phyloP scores from a whole-genome alignment of 2,888 invertebrate species.

The Cataglyphis altisquamis region DNA sequence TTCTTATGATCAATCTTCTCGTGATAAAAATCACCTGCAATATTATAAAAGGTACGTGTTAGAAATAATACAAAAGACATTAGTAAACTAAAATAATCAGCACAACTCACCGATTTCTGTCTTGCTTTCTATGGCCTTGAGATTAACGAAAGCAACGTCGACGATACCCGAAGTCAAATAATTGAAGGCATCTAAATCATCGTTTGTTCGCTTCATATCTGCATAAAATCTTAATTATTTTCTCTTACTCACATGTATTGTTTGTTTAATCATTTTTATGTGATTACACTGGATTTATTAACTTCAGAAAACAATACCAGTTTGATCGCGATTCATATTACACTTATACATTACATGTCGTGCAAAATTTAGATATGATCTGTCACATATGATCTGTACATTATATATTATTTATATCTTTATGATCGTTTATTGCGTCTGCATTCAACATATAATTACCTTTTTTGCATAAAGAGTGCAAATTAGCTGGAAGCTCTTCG shows the following conservation, averaged over 20 bases:
- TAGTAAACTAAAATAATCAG: neutral
- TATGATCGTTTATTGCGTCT: neutral
- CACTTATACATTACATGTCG: neutral
- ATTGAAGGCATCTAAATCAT: constrained; percentile 76
- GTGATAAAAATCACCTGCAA: constrained; percentile 42
- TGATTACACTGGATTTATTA: neutral
- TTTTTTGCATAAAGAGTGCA: constrained; percentile 73
- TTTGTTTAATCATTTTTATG: neutral
- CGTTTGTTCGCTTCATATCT: constrained; percentile 11
- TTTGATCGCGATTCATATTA: neutral
- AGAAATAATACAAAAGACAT: neutral
- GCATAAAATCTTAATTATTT: constrained; percentile 26
- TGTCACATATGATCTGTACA: neutral
- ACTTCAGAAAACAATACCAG: neutral
- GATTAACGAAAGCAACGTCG: constrained; percentile 93
- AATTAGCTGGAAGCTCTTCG: constrained; percentile 70
- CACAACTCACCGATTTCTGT: constrained; percentile 86
- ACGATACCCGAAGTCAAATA: constrained; percentile 90
- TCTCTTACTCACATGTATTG: neutral
- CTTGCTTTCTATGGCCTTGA: constrained; percentile 89
- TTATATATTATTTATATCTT: neutral
- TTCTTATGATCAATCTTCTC: constrained; percentile 2
- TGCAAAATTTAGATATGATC: constrained; percentile 4
- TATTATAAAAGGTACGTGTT: neutral
- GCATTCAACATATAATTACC: constrained; percentile 55